These are phyloP conservation scores for Gryllus longicercus DNA, from an alignment of 2,888 invertebrate genomes.

Conservation along the genomic window DNA sequence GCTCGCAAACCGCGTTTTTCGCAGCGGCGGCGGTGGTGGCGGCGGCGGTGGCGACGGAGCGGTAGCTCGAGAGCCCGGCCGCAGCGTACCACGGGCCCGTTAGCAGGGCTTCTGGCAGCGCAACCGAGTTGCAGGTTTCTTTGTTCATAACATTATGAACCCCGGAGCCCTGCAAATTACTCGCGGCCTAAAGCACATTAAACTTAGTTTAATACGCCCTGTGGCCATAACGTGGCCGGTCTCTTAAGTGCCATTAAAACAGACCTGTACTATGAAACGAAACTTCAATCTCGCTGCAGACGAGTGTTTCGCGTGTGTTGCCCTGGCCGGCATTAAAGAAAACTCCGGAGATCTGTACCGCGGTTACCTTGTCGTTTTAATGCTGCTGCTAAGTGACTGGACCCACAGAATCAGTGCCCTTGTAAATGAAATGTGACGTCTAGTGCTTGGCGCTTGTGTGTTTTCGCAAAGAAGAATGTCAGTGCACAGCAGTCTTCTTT, in stretches of 20 bases:
- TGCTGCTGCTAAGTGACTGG: no score
- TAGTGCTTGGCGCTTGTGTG: no score
- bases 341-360: not conserved
- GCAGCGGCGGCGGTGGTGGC: no score
- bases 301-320: not conserved
- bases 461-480: no score
- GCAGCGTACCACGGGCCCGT: no score
- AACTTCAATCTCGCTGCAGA: slow-evolving; percentile 1
- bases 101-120: not conserved
- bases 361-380: not conserved
- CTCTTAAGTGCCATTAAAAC: slow-evolving; percentile 17
- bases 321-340: not conserved
- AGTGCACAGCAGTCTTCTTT: no score
- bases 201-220: slow-evolving; percentile 17
- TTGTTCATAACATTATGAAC: slow-evolving; percentile 1
- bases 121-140: not conserved
- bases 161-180: not conserved
- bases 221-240: not conserved
- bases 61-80: no score
- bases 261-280: slow-evolving; percentile 1
- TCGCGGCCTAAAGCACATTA: slow-evolving; percentile 11
- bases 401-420: no score
- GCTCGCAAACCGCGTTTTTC: no score
- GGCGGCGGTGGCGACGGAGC: no score
- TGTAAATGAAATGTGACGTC: no score